Conservation (phyloP, 1,140 invertebrate species). For the Melitaea cinxia region DNA sequence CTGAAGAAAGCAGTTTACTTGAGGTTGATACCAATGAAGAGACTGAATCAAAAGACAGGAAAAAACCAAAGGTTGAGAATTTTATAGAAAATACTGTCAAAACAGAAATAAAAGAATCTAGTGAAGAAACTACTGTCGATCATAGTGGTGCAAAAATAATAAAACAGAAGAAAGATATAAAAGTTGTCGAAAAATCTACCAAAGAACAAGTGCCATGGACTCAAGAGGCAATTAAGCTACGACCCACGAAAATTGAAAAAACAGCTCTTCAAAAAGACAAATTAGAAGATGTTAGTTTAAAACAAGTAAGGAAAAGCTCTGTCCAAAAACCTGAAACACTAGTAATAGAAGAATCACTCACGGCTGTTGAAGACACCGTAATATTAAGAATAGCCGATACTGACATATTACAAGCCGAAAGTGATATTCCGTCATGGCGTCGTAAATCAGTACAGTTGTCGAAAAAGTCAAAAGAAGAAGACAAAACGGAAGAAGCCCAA, state of each 20-base stretch:
- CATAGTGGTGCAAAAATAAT: conserved; percentile 8
- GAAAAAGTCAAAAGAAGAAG: too few relatives aligned
- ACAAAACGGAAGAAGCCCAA: too few relatives aligned
- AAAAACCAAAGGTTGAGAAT: neutral
- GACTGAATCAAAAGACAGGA: conserved; percentile 1
- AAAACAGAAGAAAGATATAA: conserved; percentile 32
- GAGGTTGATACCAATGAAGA: conserved; percentile 18
- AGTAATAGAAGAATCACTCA: conserved; percentile 56
- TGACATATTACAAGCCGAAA: too few relatives aligned
- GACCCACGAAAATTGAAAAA: conserved; percentile 78
- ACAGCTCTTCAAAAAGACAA: conserved; percentile 50
- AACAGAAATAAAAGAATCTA: conserved; percentile 12
- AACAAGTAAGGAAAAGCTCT: conserved; percentile 47
- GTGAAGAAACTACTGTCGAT: conserved; percentile 22
- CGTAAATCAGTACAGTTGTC: too few relatives aligned
- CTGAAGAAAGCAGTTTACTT: conserved; percentile 46
- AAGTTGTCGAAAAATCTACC: conserved; percentile 30
- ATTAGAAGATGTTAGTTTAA: conserved; percentile 58
- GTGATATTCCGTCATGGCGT: too few relatives aligned
- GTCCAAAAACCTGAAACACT: conserved; percentile 48
- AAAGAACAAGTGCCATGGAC: conserved; percentile 71
- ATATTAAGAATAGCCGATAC: conserved; percentile 54
- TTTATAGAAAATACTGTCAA: conserved; percentile 15
- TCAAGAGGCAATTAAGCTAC: conserved; percentile 82
- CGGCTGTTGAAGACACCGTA: conserved; percentile 62